Evolutionary conservation across 2,888 invertebrate genomes (phyloP).

Genomic region (Hemithea aestivaria): DNA sequence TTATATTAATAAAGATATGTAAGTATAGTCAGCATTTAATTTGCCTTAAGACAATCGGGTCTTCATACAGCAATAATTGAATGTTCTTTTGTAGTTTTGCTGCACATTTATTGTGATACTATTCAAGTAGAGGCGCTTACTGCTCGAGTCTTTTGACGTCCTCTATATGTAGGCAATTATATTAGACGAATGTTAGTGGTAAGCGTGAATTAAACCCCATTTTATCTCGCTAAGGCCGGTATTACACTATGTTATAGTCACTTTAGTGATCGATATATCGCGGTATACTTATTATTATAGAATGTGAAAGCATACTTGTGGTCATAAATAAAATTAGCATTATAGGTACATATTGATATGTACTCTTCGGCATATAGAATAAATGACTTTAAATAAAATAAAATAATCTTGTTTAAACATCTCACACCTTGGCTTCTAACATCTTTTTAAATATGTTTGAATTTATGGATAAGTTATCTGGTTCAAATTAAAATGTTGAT

Average conservation of each 20-base stretch:
- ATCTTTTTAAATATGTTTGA: no score
- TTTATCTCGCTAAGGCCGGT: slow-evolving; percentile 40
- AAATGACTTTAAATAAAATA: no score
- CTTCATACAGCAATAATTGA: slow-evolving; percentile 73
- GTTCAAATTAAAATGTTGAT: no score
- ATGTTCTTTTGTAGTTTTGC: slow-evolving; percentile 62
- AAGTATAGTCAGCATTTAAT: slow-evolving; percentile 56
- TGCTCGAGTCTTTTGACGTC: slow-evolving; percentile 69
- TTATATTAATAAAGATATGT: slow-evolving; percentile 23
- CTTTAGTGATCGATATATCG: slow-evolving; percentile 23
- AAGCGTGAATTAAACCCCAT: slow-evolving; percentile 68
- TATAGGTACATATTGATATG: no score
- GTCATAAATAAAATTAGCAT: neutral
- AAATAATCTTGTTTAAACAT: no score
- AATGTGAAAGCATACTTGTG: slow-evolving; percentile 1
- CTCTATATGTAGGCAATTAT: slow-evolving; percentile 72
- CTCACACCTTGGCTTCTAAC: no score
- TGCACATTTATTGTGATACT: slow-evolving; percentile 74
- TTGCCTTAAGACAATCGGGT: slow-evolving; percentile 68
- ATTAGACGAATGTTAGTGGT: slow-evolving; percentile 69
- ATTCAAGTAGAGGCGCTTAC: slow-evolving; percentile 67
- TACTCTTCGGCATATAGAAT: no score
- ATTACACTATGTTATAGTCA: slow-evolving; percentile 27
- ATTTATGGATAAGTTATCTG: no score
- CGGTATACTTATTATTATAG: slow-evolving; percentile 15